Base-by-base conservation (phyloP, 2,113 vertebrate species). In the Larimichthys polyactis region DNA sequence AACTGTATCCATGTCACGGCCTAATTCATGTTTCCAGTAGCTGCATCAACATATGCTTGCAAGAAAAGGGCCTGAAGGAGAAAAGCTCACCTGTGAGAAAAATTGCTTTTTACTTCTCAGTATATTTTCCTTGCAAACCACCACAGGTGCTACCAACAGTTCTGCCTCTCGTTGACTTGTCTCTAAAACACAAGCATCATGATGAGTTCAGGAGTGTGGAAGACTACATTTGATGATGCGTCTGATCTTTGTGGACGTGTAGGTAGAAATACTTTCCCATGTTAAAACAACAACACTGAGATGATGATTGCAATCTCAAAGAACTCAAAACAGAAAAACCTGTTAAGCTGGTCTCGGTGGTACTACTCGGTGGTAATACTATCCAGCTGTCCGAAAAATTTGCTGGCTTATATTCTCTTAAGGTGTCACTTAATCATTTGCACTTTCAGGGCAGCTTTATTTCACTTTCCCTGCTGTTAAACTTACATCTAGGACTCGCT, bases 311-410 rank as follows among this genome's bases (percentile, higher is more conserved):
- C 52, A 55, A 64, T 69, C 66, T 22, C 24, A 20, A 57, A 75
- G 6, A 76, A 48, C 76, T 59, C 17, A 11, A 52, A 72, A 66
- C 32, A 65, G 24, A 71, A 73, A 58, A 90, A 78, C 6, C 29
- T 51, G 83, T 71, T 78, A n/a, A 70, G 27, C 54, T 54, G 32
- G 70, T 81, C 19, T 15, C 4, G 3, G 24, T 27, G n/a, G 46
- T n/a, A 51, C 57, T 40, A 40, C 36, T 40, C 36, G 7, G 36
- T 40, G 36, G 51, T n/a, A 70, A 83, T 60, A 52, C 32, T 46
- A 77, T 24, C 40, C 40, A 71, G 48, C 54, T 51, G n/a, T 64
- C 27, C 16, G 29, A 29, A 20, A 67, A 74, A 78, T 59, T 43
- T 36, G 16, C 20, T 10, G 14, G 62, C 10, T 48, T 80, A 24